A percentile compares a stretch with the other conserved stretches of the same genome.
Evolutionary conservation across 2,113 vertebrate species (phyloP).

Genomic region (Empidonax alnorum): DNA sequence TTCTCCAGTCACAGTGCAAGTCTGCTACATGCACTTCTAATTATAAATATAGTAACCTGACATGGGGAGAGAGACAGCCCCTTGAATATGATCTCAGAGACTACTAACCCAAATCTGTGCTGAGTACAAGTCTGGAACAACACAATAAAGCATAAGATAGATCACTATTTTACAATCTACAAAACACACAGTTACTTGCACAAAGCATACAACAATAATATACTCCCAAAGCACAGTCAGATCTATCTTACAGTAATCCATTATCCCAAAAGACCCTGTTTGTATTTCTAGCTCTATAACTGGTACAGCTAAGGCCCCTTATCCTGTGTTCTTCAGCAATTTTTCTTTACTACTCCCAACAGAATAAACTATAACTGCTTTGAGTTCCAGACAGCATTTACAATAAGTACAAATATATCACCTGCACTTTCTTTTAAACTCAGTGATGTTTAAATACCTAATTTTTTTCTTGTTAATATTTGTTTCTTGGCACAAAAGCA

Average conservation of each 20-base stretch:
- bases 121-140: not conserved
- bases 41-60: conserved; percentile 56
- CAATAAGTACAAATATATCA: not conserved
- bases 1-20: not conserved
- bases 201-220: not conserved
- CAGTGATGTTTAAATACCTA: not conserved
- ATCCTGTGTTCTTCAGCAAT: not conserved
- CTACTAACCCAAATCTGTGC: conserved; percentile 18
- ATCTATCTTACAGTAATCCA: not conserved
- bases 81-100: not conserved
- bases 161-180: not conserved
- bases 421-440: not conserved
- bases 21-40: conserved; percentile 13
- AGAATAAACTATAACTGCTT: not conserved
- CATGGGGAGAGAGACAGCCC: conserved; percentile 3
- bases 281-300: not conserved
- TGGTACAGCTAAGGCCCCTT: not conserved
- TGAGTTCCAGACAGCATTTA: not conserved
- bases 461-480: not conserved
- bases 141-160: accelerated
- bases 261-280: not conserved
- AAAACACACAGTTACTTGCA: not conserved
- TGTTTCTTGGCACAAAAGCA: not conserved
- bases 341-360: not conserved
- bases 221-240: not conserved